phyloP scores from a whole-genome alignment of 2,113 vertebrate genomes.

The Uropsilus gracilis region DNA sequence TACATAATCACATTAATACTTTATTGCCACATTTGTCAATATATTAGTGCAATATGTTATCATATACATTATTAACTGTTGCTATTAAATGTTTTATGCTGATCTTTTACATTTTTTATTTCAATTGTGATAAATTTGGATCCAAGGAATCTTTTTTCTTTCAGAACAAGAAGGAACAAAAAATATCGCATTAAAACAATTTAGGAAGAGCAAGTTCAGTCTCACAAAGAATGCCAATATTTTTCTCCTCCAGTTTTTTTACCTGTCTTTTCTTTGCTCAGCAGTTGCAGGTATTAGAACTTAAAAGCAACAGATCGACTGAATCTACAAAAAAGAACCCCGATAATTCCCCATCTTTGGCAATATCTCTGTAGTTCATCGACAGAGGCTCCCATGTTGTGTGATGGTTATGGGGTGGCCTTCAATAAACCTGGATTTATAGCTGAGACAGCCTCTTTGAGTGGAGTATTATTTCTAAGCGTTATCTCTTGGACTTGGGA shows the following conservation, averaged over 20 bases:
- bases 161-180: constrained; percentile 68
- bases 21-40: constrained; percentile 88
- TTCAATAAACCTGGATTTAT: constrained; percentile 74
- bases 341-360: constrained; percentile 70
- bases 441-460: constrained; percentile 27
- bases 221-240: constrained; percentile 37
- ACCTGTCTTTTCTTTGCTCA: constrained; percentile 62
- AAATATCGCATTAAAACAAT: constrained; percentile 69
- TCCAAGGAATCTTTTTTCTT: constrained; percentile 68
- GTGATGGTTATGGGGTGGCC: constrained; percentile 67
- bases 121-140: constrained; percentile 85
- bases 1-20: constrained; percentile 87
- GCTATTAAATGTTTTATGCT: constrained; percentile 86
- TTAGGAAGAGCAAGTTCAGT: constrained; percentile 44
- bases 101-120: constrained; percentile 83
- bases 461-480: constrained; percentile 69
- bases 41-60: constrained; percentile 87
- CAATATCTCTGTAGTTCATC: constrained; percentile 81
- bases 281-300: constrained; percentile 58
- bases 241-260: constrained; percentile 51
- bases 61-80: constrained; percentile 88
- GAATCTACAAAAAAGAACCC: constrained; percentile 43
- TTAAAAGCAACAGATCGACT: constrained; percentile 66
- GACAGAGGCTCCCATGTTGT: constrained; percentile 63
- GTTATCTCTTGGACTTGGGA: constrained; percentile 76